Evolutionary conservation across 1,140 invertebrate genomes (phyloP), one percentile per base, ranked within the genome.

Genomic region (Calephelis virginiensis): DNA sequence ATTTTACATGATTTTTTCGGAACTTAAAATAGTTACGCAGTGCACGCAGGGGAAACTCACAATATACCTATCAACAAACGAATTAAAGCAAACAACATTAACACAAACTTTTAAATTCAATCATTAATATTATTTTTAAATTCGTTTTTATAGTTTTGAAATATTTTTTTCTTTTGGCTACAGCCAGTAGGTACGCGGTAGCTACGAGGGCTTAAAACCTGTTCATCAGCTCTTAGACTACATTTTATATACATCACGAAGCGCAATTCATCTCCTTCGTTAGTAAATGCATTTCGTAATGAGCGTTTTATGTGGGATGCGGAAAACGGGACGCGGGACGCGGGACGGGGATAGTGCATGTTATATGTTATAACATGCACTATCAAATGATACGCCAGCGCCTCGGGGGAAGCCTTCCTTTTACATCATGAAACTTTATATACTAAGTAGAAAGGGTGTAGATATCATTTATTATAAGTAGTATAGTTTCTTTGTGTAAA

Each of bases 271-370:
- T 73, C 78, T 76, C 82, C 70, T 86, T 89, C 86, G 83, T 88
- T 88, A 86, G 84, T 80, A 87, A 86, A 86, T 89, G 85, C 85
- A 80, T 86, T 74, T 73, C 73, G 73, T 89, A 87, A 89, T 85
- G 83, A 89, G 77, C 78, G 85, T 85, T 85, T 83, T 83, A 74
- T 80, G 75, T 73, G 78, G 77, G 80, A 82, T 53, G 8, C 49
- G 49, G 49, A 17, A 43, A 43, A 43, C 40, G 40, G 7, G 40
- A 9, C 6, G 40, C 7, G 40, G 77, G 78, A 82, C 10, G 8
- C 14, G 49, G 49, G 17, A 43, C 40, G 82, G 81, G 80, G 83
- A n/a, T n/a, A n/a, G n/a, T n/a, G n/a, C n/a, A n/a, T n/a, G n/a
- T n/a, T n/a, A n/a, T n/a, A n/a, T n/a, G n/a, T n/a, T 85, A 85